These are phyloP conservation scores for Eueides isabella DNA, from an alignment of 1,140 invertebrate genomes.

Conservation along the genomic window DNA sequence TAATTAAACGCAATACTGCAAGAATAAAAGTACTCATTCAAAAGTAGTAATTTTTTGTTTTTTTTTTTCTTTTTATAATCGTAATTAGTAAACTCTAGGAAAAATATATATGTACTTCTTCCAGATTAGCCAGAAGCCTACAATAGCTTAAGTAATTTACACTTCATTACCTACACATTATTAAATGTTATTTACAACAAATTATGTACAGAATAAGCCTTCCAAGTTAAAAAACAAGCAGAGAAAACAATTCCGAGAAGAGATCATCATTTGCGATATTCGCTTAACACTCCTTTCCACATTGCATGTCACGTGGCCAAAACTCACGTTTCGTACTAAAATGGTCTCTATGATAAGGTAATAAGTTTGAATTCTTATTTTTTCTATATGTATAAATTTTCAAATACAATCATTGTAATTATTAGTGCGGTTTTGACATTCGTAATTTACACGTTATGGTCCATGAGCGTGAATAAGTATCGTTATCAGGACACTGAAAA, in stretches of 20 bases:
- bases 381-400: neutral
- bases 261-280: constrained; percentile 60
- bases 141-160: neutral
- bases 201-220: constrained; percentile 41
- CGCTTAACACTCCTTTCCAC: constrained; percentile 58
- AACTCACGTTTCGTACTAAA: neutral
- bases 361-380: neutral
- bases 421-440: constrained; percentile 61
- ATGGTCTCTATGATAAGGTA: neutral
- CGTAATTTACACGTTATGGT: constrained; percentile 59
- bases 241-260: constrained; percentile 59
- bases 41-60: no score
- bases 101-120: no score
- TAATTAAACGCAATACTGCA: constrained; percentile 15
- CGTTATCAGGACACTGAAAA: constrained; percentile 50
- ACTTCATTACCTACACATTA: neutral
- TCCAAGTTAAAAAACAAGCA: constrained; percentile 41
- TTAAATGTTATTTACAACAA: neutral
- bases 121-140: no score
- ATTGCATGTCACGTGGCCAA: constrained; percentile 43
- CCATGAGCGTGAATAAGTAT: constrained; percentile 51
- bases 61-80: no score
- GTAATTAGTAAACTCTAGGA: no score
- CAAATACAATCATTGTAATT: constrained; percentile 52
- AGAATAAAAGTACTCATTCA: neutral